These are phyloP conservation scores for Chaetodon auriga DNA, from an alignment of 2,113 vertebrate genomes.

Conservation along the genomic window DNA sequence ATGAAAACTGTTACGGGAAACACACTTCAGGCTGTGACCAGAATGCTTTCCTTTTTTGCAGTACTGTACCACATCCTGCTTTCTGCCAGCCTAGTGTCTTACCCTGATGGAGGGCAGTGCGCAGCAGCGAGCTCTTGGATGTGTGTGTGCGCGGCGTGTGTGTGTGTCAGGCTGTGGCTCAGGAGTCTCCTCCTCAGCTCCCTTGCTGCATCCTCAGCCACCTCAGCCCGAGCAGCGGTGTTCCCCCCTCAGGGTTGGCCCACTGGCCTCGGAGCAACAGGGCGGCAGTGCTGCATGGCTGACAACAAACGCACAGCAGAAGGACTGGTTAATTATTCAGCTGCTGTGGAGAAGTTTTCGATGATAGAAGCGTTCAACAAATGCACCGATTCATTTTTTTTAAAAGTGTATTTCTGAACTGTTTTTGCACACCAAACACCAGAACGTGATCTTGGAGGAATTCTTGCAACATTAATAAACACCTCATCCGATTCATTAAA, in stretches of 20 bases:
- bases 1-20: slow-evolving; percentile 44
- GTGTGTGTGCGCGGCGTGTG: slow-evolving; percentile 46
- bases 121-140: slow-evolving; percentile 72
- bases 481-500: neutral
- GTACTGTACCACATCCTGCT: slow-evolving; percentile 62
- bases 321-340: slow-evolving; percentile 36
- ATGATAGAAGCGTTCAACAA: slow-evolving; percentile 25
- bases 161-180: slow-evolving; percentile 58
- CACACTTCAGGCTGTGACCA: slow-evolving; percentile 46
- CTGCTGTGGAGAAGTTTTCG: neutral
- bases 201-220: slow-evolving; percentile 75
- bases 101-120: slow-evolving; percentile 77
- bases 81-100: slow-evolving; percentile 54
- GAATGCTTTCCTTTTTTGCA: slow-evolving; percentile 49
- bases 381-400: neutral
- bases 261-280: slow-evolving; percentile 64
- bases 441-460: neutral
- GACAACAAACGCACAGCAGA: slow-evolving; percentile 17
- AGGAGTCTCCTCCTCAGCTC: slow-evolving; percentile 75
- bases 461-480: neutral
- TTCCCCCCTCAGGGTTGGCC: slow-evolving; percentile 61
- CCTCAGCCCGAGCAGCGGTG: slow-evolving; percentile 53
- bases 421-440: neutral
- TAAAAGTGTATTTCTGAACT: neutral
- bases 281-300: slow-evolving; percentile 67